Base-by-base conservation (phyloP, 2,113 vertebrate genomes). In the Corapipo altera region DNA sequence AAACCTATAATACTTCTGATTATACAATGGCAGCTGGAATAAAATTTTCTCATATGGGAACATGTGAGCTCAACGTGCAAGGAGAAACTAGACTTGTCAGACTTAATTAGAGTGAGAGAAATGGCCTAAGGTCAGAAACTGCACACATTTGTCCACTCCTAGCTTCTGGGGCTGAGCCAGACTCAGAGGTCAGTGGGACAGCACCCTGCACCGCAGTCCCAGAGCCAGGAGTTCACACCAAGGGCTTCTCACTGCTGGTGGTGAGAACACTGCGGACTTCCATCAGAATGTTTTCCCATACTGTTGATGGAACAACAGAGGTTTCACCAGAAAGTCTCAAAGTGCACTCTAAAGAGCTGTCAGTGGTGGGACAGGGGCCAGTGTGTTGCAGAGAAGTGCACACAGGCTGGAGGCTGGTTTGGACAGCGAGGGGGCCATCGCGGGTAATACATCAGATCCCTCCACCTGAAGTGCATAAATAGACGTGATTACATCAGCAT, bases 401-500 rank as follows among this genome's bases (percentile, higher is more conserved):
- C 51, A 12, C 35, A 7, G 2, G 20, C 48, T 67, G 51, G 61
- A 96, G 76, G 52, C 65, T 89, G 79, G 76, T 69, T 64, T 84
- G 90, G 91, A 64, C 82, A 83, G 72, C 22, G 44, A 51, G 26
- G 69, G 69, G 52, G 72, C 61, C 73, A 58, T 75, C 0, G 0
- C 0, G 13, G 61, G 76, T 88, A 41, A 86, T 51, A 12, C 72
- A 76, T 81, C 79, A 88, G 72, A 39, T 55, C 69, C 0, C 0
- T 95, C 85, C 90, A 96, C 92, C 92, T 96, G 88, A 97, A 95
- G 76, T 4, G 77, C 85, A 90, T 90, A 93, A 96, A 93, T 84
- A 89, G 79, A 72, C 61, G 33, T 12, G 74, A 90, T 84, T 96
- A 69, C 57, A 52, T 88, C 84, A 93, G 65, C 37, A 78, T 52